Evolutionary conservation across 2,888 invertebrate species (phyloP).

Genomic region (Drosophila longiperda): DNA sequence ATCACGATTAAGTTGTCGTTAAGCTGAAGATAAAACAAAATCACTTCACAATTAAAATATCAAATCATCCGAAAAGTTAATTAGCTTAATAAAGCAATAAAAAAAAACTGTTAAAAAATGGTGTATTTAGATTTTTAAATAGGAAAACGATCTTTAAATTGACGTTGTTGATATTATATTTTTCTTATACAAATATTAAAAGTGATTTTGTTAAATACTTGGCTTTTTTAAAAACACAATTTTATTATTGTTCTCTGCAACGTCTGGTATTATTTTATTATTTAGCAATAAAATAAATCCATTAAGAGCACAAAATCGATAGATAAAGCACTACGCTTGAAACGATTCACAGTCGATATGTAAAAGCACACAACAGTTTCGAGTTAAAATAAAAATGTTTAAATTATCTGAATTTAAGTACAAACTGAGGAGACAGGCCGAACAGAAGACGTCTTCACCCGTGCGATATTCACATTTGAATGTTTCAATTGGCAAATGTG

Average conservation of each 20-base stretch:
- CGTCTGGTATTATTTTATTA: neutral
- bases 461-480: slow-evolving; percentile 85
- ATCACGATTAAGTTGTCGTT: slow-evolving; percentile 61
- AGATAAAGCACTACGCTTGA: slow-evolving; percentile 24
- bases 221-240: neutral
- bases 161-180: neutral
- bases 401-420: slow-evolving; percentile 26
- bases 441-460: slow-evolving; percentile 84
- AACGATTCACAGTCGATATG: slow-evolving; percentile 24
- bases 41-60: slow-evolving; percentile 62
- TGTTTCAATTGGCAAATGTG: slow-evolving; percentile 84
- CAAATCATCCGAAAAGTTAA: slow-evolving; percentile 9
- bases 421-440: slow-evolving; percentile 68
- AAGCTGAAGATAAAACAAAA: slow-evolving; percentile 43
- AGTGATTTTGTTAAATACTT: slow-evolving; percentile 38
- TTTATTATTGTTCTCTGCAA: slow-evolving; percentile 13
- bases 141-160: neutral
- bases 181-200: slow-evolving; percentile 23
- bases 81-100: slow-evolving; percentile 2
- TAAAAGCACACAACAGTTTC: slow-evolving; percentile 23
- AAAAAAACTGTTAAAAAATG: neutral
- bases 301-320: slow-evolving; percentile 14
- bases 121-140: neutral
- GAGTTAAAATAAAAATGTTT: slow-evolving; percentile 15
- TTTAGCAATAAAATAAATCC: neutral